Percentiles rank a stretch among this genome's conserved stretches.
Evolutionary conservation across 2,113 vertebrate genomes (phyloP).

Genomic region (Phaethon lepturus): DNA sequence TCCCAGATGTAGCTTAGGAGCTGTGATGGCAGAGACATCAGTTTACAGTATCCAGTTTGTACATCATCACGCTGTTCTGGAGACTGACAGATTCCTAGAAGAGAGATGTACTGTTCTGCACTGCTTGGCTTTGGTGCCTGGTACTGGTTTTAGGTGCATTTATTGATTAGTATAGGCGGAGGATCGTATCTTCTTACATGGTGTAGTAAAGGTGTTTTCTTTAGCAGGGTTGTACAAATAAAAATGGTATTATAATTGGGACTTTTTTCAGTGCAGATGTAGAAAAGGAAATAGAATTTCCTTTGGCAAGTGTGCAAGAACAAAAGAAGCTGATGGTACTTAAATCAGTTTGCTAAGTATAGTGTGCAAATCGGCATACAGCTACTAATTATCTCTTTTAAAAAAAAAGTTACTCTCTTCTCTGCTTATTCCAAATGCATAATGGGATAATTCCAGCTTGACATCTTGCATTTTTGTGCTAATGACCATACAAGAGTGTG

Average conservation of each 20-base stretch:
- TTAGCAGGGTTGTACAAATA: not conserved
- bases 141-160: not conserved
- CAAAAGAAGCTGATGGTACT: not conserved
- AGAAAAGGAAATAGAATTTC: not conserved
- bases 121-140: not conserved
- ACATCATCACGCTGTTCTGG: not conserved
- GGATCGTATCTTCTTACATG: not conserved
- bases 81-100: not conserved
- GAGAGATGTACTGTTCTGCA: not conserved
- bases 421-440: not conserved
- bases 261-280: not conserved
- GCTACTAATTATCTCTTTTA: not conserved
- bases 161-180: rapidly evolving
- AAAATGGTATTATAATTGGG: not conserved
- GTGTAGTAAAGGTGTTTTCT: not conserved
- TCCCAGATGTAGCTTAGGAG: not conserved
- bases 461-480: not conserved
- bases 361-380: not conserved
- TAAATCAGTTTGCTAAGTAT: not conserved
- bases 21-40: not conserved
- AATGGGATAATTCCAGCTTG: not conserved
- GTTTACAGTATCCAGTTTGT: not conserved
- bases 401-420: not conserved
- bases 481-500: not conserved
- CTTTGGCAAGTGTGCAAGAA: not conserved